phyloP scores from a whole-genome alignment of 2,888 invertebrate genomes.

The Perizoma affinitatum region DNA sequence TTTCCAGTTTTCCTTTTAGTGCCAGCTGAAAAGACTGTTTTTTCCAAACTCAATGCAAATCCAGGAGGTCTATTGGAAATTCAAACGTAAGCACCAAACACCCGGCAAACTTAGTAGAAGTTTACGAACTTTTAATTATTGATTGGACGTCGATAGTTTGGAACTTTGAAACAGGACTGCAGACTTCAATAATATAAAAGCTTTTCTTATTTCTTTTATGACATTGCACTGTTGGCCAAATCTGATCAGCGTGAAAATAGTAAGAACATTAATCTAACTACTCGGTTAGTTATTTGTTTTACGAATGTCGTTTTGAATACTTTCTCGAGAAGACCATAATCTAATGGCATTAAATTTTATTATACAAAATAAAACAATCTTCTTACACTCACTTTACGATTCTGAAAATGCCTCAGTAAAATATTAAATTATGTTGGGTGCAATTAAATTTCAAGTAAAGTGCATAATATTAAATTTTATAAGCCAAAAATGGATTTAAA shows the following conservation, averaged over 20 bases:
- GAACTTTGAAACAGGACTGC: constrained; percentile 6
- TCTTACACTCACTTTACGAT: no score
- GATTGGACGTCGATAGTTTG: constrained; percentile 41
- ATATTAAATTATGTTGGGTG: no score
- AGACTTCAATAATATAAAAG: constrained; percentile 4
- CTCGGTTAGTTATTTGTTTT: no score
- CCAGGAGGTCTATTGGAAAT: constrained; percentile 32
- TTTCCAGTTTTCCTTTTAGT: constrained; percentile 34
- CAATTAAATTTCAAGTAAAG: no score
- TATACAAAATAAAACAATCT: no score
- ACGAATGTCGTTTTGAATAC: no score
- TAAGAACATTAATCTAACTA: no score
- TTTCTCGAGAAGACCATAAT: no score
- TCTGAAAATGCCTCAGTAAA: no score
- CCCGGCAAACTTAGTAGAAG: constrained; percentile 39
- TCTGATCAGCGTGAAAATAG: background rate
- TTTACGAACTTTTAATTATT: constrained; percentile 55
- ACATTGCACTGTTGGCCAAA: constrained; percentile 1
- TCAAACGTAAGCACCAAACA: constrained; percentile 37
- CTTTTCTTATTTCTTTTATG: constrained; percentile 5
- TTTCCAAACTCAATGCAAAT: constrained; percentile 39
- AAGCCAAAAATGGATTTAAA: no score
- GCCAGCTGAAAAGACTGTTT: constrained; percentile 38
- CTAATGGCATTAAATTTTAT: no score
- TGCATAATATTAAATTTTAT: no score